Evolutionary conservation across 1,140 invertebrate species (phyloP), one percentile per base, ranked within the genome.

Genomic region (Belonocnema kinseyi): DNA sequence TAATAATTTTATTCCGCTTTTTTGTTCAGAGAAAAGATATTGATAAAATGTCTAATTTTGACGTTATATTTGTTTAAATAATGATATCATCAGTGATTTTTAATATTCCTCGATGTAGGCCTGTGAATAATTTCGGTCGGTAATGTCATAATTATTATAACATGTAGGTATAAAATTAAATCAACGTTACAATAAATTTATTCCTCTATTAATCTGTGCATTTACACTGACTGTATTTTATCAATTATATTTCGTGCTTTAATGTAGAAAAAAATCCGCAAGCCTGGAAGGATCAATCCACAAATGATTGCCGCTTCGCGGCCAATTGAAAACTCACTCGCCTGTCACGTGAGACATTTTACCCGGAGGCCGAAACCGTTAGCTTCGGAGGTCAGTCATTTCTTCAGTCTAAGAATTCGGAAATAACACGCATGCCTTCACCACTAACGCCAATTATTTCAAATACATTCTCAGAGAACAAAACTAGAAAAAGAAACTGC

Each of bases 381-480:
- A 74, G 83, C 88, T 40, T 90, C 89, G 6, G 87, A 90, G 85
- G 89, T 88, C 17, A 83, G 82, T 80, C 74, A 71, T 71, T 51
- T 72, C 26, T 26, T 50, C n/a, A 17, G 61, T 66, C 61, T 66
- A 66, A 66, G 61, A 66, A 66, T 66, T 66, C 61, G 61, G 61
- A 66, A 66, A 66, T 66, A 66, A 66, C 61, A 66, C 61, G 61
- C 61, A 66, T 66, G 61, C 21, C 61, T 50, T 50, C 56, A 46
- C 50, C 3, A 73, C 19, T 46, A 51, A 50, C 50, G 10, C 26
- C 58, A 12, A 53, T 76, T 56, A 10, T 16, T 21, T 46, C 75
- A 50, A 71, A 66, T 66, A 66, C 58, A 33, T 7, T 33, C 14
- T 40, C n/a, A 66, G 26, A 33, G 5, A 40, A 66, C 61, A 66